Evolutionary conservation across 2,113 vertebrate genomes (phyloP).

Genomic region (Megaptera novaeangliae): DNA sequence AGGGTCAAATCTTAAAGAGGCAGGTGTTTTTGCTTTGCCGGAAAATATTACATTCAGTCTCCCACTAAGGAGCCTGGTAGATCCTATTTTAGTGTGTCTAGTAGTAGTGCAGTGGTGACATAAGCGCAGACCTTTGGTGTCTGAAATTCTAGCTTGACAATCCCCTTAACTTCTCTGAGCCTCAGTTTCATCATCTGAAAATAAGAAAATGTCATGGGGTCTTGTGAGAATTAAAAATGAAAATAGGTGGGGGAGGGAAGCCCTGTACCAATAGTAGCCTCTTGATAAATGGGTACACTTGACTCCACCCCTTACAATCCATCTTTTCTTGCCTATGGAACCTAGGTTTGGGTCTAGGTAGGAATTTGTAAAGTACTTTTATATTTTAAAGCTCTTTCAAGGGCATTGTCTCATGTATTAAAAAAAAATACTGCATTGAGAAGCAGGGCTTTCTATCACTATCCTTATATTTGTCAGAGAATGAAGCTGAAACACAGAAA

Average conservation of each 20-base stretch:
- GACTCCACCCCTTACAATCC: not conserved
- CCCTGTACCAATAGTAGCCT: not conserved
- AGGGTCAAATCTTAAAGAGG: conserved; percentile 48
- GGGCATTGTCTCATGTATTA: not conserved
- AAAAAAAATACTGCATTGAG: not conserved
- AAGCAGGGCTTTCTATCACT: not conserved
- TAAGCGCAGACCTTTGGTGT: not conserved
- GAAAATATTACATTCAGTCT: not conserved
- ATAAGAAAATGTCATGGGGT: not conserved
- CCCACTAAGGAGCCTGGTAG: not conserved
- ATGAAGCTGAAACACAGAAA: not conserved
- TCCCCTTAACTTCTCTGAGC: not conserved
- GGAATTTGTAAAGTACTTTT: not conserved
- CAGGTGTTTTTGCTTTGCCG: not conserved
- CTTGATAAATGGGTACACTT: not conserved
- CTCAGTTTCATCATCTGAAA: not conserved
- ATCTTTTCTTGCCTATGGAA: not conserved
- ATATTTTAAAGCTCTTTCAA: not conserved
- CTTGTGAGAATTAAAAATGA: not conserved
- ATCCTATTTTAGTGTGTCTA: not conserved
- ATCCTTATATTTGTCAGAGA: not conserved
- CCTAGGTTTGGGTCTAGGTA: not conserved
- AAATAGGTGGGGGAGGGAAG: not conserved
- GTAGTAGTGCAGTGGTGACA: fast-evolving
- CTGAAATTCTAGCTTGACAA: not conserved